Base-by-base conservation (phyloP, 1,140 invertebrate species). In the Euwallacea fornicatus region DNA sequence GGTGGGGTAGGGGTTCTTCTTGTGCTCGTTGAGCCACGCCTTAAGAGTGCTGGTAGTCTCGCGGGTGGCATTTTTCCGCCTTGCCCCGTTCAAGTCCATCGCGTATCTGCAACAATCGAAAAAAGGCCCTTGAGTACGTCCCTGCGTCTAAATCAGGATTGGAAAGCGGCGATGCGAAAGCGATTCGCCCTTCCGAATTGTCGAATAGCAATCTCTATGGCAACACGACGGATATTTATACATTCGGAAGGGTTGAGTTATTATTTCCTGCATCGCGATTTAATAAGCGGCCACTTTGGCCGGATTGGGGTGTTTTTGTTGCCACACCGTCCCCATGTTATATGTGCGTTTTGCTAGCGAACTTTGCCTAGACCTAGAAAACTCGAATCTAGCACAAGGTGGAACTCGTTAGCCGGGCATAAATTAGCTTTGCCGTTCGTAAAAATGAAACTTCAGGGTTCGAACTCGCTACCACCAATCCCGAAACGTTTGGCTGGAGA, bases 1-100 rank as follows among this genome's bases (percentile, higher is more conserved):
- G 43, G 96, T 98, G 6, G 97, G 97, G 83, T 99, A 99, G 0
- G 97, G 97, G 83, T 99, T 99, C 85, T 98, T 98, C 83, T 97
- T 94, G 86, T 99, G 97, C 80, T 98, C 96, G 82, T 97, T 97
- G 3, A 99, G 86, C 97, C 97, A 99, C 11, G 96, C 95, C 83
- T 98, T 98, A 8, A 99, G 83, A 4, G 96, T 98, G 81, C 93
- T 96, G 21, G 97, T 98, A 16, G 96, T 98, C 84, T 99, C 97
- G 66, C 97, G 83, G 16, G 97, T 98, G 16, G 97, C 97, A 85
- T 98, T 98, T 86, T 98, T 98, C 74, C 97, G 85, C 78, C 96
- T 85, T 16, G 94, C 92, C 0, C 93, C 93, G 78, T 95, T 95
- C 69, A 95, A 84, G 82, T 95, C 93, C 89, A 96, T 92, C 69